Evolutionary conservation across 2,113 vertebrate genomes (phyloP), one percentile per base, ranked within the genome.

Genomic region (Muntiacus reevesi): DNA sequence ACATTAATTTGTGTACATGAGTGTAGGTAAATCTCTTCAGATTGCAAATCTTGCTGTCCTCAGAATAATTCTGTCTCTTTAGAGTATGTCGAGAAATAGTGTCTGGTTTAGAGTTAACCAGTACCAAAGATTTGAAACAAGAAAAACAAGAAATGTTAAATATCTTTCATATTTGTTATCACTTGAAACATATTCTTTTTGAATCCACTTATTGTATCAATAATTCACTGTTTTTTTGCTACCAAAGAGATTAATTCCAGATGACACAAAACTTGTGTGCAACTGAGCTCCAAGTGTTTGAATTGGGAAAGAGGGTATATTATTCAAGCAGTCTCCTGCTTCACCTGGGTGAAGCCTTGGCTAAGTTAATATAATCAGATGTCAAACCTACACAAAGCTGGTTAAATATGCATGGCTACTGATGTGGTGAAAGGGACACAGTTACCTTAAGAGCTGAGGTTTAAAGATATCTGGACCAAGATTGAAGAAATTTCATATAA

Each of bases 401-500:
- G 7, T 90, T 74, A 95, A 82, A 43, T 45, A 60, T 25, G 2
- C 87, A 7, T 91, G 57, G 17, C 15, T 79, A 16, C 21, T 43
- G 12, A 87, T 43, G 16, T 76, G 36, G 47, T 33, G 25, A 97
- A 93, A 95, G 54, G n/a, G 30, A 45, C 23, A 92, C 21, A 92
- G 6, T 28, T 71, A 88, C 33, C 62, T 76, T 89, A 21, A 89
- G 52, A 19, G 12, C 45, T 82, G 30, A 93, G n/a, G 28, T 86
- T 57, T 55, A 16, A 16, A 64, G 33, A 55, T 27, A 94, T 67
- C 25, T 90, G 36, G 14, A n/a, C 27, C 30, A 91, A 92, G 6
- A 91, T 3, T 74, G 40, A 87, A 96, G n/a, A 59, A 62, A 79
- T 88, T 88, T 90, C 59, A n/a, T 60, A 81, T n/a, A 21, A 74